Percentiles rank a stretch among this genome's conserved stretches.
phyloP scores from a whole-genome alignment of 2,797 vertebrate species.

The Notoglanidium macrostoma region DNA sequence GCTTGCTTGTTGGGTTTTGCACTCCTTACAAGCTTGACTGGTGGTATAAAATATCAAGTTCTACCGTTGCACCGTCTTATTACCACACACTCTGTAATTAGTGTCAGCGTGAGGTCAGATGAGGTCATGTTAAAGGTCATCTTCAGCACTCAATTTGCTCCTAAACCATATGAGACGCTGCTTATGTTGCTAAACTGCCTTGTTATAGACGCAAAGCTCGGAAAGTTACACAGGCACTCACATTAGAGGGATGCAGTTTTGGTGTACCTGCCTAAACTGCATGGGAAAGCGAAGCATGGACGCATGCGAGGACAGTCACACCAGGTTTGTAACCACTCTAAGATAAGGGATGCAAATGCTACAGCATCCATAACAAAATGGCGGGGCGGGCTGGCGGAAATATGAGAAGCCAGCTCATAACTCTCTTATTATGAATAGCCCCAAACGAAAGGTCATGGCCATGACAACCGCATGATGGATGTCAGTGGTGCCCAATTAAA shows the following conservation, averaged over 20 bases:
- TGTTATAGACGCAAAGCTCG: neutral
- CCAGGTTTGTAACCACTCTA: constrained; percentile 50
- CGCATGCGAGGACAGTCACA: constrained; percentile 36
- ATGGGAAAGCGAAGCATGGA: neutral
- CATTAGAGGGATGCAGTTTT: neutral
- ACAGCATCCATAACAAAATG: constrained; percentile 60
- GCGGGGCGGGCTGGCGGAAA: constrained; percentile 64
- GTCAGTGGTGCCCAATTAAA: constrained; percentile 82
- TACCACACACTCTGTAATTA: constrained; percentile 25
- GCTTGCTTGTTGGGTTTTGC: constrained; percentile 36
- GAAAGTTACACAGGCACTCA: neutral
- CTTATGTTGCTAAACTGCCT: neutral
- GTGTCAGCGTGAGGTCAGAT: constrained; percentile 23
- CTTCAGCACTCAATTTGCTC: constrained; percentile 13
- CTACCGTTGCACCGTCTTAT: neutral
- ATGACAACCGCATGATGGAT: constrained; percentile 84
- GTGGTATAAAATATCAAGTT: constrained; percentile 40
- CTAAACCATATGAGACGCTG: constrained; percentile 3
- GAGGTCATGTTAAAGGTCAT: constrained; percentile 43
- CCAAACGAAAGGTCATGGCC: constrained; percentile 79
- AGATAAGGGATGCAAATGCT: constrained; percentile 60
- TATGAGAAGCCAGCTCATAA: constrained; percentile 73
- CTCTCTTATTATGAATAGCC: constrained; percentile 84
- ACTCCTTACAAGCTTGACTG: constrained; percentile 15
- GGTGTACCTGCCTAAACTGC: constrained; percentile 10